These are phyloP conservation scores for Sceliomorpha sp. DNA, from an alignment of 2,888 invertebrate species.

Conservation along the genomic window DNA sequence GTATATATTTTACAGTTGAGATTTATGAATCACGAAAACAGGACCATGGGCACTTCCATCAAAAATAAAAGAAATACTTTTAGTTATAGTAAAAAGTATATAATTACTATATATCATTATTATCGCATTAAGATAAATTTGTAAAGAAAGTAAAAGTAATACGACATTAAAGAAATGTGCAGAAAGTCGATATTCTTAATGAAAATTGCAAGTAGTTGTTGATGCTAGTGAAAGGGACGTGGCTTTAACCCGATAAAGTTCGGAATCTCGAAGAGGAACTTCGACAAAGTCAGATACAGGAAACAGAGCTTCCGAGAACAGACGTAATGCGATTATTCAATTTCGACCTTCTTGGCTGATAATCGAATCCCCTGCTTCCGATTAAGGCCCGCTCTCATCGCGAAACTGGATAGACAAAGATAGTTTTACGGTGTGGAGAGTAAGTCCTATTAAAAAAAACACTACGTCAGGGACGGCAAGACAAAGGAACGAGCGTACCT, in stretches of 20 bases:
- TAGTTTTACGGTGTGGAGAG: constrained; percentile 37
- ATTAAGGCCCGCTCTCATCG: constrained; percentile 48
- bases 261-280: constrained; percentile 57
- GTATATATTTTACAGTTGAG: too few relatives aligned
- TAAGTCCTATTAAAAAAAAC: too few relatives aligned
- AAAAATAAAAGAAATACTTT: too few relatives aligned
- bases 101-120: too few relatives aligned
- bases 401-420: constrained; percentile 40
- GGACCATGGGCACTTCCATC: too few relatives aligned
- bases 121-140: too few relatives aligned
- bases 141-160: constrained; percentile 28
- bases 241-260: constrained; percentile 55
- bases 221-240: constrained; percentile 47
- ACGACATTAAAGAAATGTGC: constrained; percentile 41
- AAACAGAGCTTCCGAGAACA: constrained; percentile 55
- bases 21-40: too few relatives aligned
- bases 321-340: constrained; percentile 64
- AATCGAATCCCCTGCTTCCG: constrained; percentile 59
- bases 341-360: constrained; percentile 60
- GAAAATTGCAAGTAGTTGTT: constrained; percentile 47
- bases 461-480: too few relatives aligned
- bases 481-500: too few relatives aligned
- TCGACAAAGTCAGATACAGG: constrained; percentile 55
- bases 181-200: constrained; percentile 50
- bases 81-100: too few relatives aligned